Base-by-base conservation (phyloP, 1,140 invertebrate genomes). In the Pissodes strobi region DNA sequence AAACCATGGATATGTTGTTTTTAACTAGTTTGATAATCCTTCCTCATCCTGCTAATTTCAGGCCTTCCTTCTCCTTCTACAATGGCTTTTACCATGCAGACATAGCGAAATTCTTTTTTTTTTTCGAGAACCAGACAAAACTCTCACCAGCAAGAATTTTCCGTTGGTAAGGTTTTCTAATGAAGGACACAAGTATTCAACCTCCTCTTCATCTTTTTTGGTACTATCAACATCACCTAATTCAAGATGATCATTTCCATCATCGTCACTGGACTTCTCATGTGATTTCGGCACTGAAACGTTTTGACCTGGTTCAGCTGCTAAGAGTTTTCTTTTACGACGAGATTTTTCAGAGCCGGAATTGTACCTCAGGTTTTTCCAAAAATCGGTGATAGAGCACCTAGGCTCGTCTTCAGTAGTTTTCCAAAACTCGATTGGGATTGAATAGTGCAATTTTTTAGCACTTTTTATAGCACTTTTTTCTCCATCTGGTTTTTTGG, bases 391-490 rank as follows among this genome's bases (percentile, higher is more conserved):
- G 12, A 49, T 5, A 41, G 39, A 41, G 39, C 6, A 41, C 13
- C 39, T 41, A 10, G 13, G 39, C 39, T 41, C 13, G 39, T n/a
- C 39, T 41, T 41, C 39, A 17, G 5, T 15, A 41, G 13, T 41
- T 41, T 41, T 41, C 13, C 39, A 41, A 41, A 41, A 41, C 39
- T n/a, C n/a, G n/a, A n/a, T n/a, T n/a, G n/a, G n/a, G n/a, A n/a
- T n/a, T n/a, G n/a, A n/a, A n/a, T n/a, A 49, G 19, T 19, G 46
- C 19, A 49, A 49, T 46, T 53, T 53, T 38, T n/a, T n/a, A n/a
- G n/a, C n/a, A n/a, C 34, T 53, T 53, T 53, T 53, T 30, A 37
- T 34, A 37, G 23, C 22, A 34, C 8, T 53, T 53, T 53, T 53
- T 38, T 53, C 25, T 53, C n/a, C 9, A 18, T 38, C 25, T 53